phyloP scores from a whole-genome alignment of 2,888 invertebrate species.

The Andrena chrysosceles region DNA sequence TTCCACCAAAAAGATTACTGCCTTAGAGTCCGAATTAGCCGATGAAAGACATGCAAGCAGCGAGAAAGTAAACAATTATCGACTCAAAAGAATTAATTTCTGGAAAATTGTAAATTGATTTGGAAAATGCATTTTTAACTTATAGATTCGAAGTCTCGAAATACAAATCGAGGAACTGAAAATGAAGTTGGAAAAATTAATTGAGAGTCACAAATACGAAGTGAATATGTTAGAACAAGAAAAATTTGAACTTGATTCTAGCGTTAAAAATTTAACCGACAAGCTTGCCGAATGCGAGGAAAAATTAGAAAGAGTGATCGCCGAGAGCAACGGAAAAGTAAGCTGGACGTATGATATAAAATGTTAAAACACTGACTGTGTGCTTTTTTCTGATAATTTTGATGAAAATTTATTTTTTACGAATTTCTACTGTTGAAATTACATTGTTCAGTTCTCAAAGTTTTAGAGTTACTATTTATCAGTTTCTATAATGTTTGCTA shows the following conservation, averaged over 20 bases:
- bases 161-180: slow-evolving; percentile 50
- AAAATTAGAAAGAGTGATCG: slow-evolving; percentile 77
- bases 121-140: neutral
- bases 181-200: slow-evolving; percentile 51
- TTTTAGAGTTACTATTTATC: no score
- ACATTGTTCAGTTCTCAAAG: neutral
- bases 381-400: slow-evolving; percentile 17
- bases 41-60: slow-evolving; percentile 55
- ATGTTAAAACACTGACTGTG: slow-evolving; percentile 52
- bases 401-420: slow-evolving; percentile 13
- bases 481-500: slow-evolving; percentile 60
- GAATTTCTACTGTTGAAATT: slow-evolving; percentile 1
- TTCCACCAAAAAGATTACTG: slow-evolving; percentile 52
- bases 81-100: neutral
- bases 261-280: slow-evolving; percentile 52
- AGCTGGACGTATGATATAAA: slow-evolving; percentile 60
- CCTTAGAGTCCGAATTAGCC: slow-evolving; percentile 56
- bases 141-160: slow-evolving; percentile 54
- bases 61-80: slow-evolving; percentile 43
- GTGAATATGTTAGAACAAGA: slow-evolving; percentile 66
- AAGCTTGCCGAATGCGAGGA: slow-evolving; percentile 76
- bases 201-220: slow-evolving; percentile 48
- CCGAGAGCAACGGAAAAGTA: slow-evolving; percentile 79
- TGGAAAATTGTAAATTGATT: neutral
- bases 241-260: slow-evolving; percentile 54